A percentile compares a stretch with the other conserved stretches of the same genome.
Evolutionary conservation across 2,113 vertebrate species (phyloP).

Genomic region (Vicugna pacos): DNA sequence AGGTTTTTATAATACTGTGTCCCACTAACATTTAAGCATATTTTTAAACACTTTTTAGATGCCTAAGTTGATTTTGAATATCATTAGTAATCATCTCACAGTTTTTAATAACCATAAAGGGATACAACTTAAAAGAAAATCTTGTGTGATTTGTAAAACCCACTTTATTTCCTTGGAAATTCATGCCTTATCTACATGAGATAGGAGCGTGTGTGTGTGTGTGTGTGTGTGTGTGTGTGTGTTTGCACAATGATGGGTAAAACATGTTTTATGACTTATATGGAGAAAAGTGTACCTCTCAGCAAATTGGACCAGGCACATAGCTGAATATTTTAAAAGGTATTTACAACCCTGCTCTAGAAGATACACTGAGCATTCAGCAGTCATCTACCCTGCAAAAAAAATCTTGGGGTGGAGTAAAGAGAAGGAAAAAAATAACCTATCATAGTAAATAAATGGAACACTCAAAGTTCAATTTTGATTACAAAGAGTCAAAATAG

Average conservation of each 20-base stretch:
- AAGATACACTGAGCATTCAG: background rate
- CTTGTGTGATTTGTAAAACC: background rate
- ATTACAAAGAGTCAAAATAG: background rate
- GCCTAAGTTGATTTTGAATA: background rate
- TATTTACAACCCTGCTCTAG: background rate
- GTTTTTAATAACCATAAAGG: background rate
- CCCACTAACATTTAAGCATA: background rate
- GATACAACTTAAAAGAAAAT: background rate
- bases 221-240: background rate
- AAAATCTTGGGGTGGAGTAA: background rate
- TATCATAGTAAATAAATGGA: background rate
- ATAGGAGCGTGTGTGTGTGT: background rate
- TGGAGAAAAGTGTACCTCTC: background rate
- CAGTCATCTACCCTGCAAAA: background rate
- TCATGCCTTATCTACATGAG: background rate
- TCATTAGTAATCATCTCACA: background rate
- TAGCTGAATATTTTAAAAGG: background rate
- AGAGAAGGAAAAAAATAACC: background rate
- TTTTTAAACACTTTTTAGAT: background rate
- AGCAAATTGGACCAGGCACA: background rate
- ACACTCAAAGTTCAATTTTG: background rate
- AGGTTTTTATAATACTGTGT: background rate
- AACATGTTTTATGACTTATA: background rate
- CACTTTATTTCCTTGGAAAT: background rate
- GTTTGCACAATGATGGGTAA: background rate